phyloP scores from a whole-genome alignment of 2,113 vertebrate genomes.

The Lasiurus borealis region DNA sequence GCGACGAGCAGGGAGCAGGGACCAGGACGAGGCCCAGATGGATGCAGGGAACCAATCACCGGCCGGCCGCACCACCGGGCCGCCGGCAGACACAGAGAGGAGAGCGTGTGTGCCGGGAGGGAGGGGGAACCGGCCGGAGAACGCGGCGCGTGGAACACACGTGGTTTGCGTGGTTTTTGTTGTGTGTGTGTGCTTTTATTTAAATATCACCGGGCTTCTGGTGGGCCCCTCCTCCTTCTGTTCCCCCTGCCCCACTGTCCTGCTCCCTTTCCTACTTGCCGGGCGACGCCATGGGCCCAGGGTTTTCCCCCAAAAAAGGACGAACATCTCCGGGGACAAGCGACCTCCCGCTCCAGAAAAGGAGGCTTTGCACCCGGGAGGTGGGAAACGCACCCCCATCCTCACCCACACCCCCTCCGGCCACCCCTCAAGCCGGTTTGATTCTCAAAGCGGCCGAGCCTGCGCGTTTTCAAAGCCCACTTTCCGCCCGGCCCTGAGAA shows the following conservation, averaged over 20 bases:
- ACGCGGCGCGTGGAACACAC: background rate
- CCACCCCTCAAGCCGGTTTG: slow-evolving; percentile 70
- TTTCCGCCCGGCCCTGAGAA: slow-evolving; percentile 81
- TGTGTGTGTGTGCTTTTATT: background rate
- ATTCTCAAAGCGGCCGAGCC: slow-evolving; percentile 73
- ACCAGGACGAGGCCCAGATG: slow-evolving; percentile 64
- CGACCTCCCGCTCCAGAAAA: slow-evolving; percentile 74
- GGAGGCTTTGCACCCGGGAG: background rate
- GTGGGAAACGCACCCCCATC: slow-evolving; percentile 15
- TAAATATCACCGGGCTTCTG: slow-evolving; percentile 60
- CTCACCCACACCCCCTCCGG: background rate
- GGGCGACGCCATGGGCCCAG: slow-evolving; percentile 22
- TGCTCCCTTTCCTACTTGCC: slow-evolving; percentile 45
- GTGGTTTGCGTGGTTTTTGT: background rate
- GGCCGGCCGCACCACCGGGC: background rate
- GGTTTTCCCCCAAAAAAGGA: slow-evolving; percentile 65
- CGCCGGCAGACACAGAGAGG: slow-evolving; percentile 53
- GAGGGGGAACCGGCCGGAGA: slow-evolving; percentile 52
- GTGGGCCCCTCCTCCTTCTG: slow-evolving; percentile 27
- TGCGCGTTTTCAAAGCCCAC: slow-evolving; percentile 79
- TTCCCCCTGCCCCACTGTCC: slow-evolving; percentile 25
- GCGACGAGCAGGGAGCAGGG: background rate
- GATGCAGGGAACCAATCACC: slow-evolving; percentile 57
- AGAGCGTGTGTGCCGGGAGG: background rate
- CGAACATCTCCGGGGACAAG: slow-evolving; percentile 74